Conservation (phyloP, 1,140 invertebrate genomes). For the Drosophila kohkoa region DNA sequence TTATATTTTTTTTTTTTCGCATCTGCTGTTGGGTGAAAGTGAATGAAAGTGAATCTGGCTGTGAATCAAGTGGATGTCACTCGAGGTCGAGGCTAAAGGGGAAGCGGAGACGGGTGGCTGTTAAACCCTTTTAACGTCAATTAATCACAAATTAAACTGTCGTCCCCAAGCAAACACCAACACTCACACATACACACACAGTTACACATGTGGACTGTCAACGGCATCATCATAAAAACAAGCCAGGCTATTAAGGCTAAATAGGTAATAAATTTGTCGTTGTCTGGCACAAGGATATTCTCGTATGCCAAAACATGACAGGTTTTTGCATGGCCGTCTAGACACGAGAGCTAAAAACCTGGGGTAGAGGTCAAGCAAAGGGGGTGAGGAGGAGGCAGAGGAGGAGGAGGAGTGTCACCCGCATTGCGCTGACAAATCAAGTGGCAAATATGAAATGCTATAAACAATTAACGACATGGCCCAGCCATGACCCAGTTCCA, state of each 20-base stretch:
- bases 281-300: conserved; percentile 72
- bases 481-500: conserved; percentile 35
- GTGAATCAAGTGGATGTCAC: conserved; percentile 55
- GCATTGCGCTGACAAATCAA: conserved; percentile 46
- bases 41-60: conserved; percentile 70
- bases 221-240: conserved; percentile 74
- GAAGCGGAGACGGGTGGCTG: conserved; percentile 33
- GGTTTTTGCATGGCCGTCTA: conserved; percentile 65
- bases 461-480: conserved; percentile 42
- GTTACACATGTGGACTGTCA: conserved; percentile 36
- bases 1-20: neutral
- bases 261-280: conserved; percentile 81
- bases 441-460: conserved; percentile 51
- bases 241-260: conserved; percentile 78
- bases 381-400: neutral
- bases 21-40: conserved; percentile 24
- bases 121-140: conserved; percentile 83
- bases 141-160: conserved; percentile 82
- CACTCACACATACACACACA: conserved; percentile 1
- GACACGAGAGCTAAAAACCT: conserved; percentile 29
- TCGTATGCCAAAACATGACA: conserved; percentile 45
- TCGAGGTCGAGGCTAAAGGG: neutral
- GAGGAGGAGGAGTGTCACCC: conserved; percentile 7
- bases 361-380: neutral
- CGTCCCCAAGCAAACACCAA: conserved; percentile 43